Evolutionary conservation across 2,888 invertebrate genomes (phyloP), one percentile per base, ranked within the genome.

Genomic region (Mythimna albipuncta): DNA sequence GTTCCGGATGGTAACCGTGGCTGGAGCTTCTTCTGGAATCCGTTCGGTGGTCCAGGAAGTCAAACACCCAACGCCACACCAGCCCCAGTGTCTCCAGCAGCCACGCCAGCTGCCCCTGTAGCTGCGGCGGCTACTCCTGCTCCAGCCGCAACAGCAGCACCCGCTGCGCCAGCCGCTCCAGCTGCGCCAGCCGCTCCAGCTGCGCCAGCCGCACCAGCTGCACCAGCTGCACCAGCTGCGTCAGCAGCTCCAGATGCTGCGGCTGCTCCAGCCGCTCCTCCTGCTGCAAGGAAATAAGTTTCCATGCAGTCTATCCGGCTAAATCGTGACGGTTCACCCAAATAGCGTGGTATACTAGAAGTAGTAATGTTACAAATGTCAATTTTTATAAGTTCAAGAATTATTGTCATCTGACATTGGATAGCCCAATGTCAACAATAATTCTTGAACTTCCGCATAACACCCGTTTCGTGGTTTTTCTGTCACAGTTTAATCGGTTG

Each of bases 21-120:
- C 2, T 38, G 87, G 83, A 69, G 58, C 6, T 64, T 91, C 69
- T 77, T 81, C 65, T 69, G 85, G 88, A 50, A 44, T 10, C 61
- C 71, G 1, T 6, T 3, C 19, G 44, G 75, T 44, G 67, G 75
- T 6, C 11, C 55, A 13, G 32, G 38, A 26, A 13, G n/a, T 41
- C 47, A 59, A 61, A 57, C 70, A 35, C 77, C 82, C 0, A 67
- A 13, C 9, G 69, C 72, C 1, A 35, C 76, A 10, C 69, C 81
- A 10, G 69, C 81, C 0, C 52, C 69, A 1, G 79, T 54, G 3
- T 3, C 58, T 11, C 64, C 57, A 11, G 44, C 74, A 16, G 32
- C 59, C 0, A 16, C 74, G 2, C 58, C 71, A 4, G 55, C 71
- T 54, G 57, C 72, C 9, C 67, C 72, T 11, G 44, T 77, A 9